phyloP scores from a whole-genome alignment of 2,888 invertebrate species.

The Acanthacorydalis orientalis region DNA sequence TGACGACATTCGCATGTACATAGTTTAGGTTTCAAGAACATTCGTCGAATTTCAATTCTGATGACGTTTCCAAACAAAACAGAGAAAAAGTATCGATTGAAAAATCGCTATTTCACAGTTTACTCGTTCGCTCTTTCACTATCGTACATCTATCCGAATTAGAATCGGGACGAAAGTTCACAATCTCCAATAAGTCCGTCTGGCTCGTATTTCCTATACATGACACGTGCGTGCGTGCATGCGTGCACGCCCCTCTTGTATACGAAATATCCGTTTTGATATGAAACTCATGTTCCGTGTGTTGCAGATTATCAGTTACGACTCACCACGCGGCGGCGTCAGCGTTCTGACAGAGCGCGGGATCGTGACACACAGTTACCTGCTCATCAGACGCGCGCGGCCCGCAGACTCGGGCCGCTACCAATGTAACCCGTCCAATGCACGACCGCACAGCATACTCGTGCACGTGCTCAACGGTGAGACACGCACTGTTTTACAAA shows the following conservation, averaged over 20 bases:
- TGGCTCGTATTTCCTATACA: background rate
- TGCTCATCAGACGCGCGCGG: conserved; percentile 74
- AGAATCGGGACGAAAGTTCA: no score
- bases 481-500: no score
- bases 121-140: no score
- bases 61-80: no score
- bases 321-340: conserved; percentile 78
- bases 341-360: conserved; percentile 85
- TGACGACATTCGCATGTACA: no score
- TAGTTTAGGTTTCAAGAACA: no score
- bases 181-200: no score
- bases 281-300: conserved; percentile 9
- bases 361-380: conserved; percentile 76
- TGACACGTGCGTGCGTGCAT: background rate
- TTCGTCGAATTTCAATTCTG: no score
- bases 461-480: conserved; percentile 90
- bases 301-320: conserved; percentile 82
- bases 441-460: conserved; percentile 76
- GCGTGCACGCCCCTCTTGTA: background rate
- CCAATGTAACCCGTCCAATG: conserved; percentile 88
- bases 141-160: no score
- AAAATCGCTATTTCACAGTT: no score
- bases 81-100: no score
- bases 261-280: background rate
- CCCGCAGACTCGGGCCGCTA: conserved; percentile 80